These are phyloP conservation scores for Synanthedon tipuliformis DNA, from an alignment of 2,888 invertebrate species.

Conservation along the genomic window DNA sequence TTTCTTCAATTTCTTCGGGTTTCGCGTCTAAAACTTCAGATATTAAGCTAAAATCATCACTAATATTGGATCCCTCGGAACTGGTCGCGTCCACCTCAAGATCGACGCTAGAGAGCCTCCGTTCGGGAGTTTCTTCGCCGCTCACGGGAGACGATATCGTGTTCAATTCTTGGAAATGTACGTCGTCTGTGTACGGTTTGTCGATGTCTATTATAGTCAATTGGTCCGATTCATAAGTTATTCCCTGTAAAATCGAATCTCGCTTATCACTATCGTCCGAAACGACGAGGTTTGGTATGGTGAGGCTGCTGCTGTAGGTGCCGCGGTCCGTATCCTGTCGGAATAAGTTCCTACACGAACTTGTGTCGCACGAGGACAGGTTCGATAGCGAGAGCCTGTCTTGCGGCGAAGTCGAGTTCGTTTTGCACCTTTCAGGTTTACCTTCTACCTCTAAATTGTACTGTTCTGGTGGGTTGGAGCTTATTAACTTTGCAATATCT, in stretches of 20 bases:
- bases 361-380: slow-evolving; percentile 59
- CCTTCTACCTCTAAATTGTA: slow-evolving; percentile 39
- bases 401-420: slow-evolving; percentile 41
- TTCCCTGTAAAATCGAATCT: slow-evolving; percentile 59
- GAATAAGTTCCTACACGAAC: slow-evolving; percentile 58
- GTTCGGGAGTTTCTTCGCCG: slow-evolving; percentile 52
- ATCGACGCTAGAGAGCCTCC: slow-evolving; percentile 52
- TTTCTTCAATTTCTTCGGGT: slow-evolving; percentile 49
- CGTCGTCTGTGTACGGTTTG: slow-evolving; percentile 62
- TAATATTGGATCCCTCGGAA: slow-evolving; percentile 74
- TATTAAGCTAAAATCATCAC: slow-evolving; percentile 78
- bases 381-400: slow-evolving; percentile 53
- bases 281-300: slow-evolving; percentile 61
- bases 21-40: slow-evolving; percentile 75
- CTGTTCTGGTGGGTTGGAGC: slow-evolving; percentile 38
- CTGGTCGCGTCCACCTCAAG: slow-evolving; percentile 68
- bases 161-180: slow-evolving; percentile 45
- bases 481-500: slow-evolving; percentile 63
- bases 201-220: slow-evolving; percentile 76
- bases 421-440: slow-evolving; percentile 33
- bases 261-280: slow-evolving; percentile 60
- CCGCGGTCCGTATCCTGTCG: slow-evolving; percentile 39
- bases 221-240: slow-evolving; percentile 71
- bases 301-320: slow-evolving; percentile 52
- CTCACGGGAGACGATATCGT: slow-evolving; percentile 43